Evolutionary conservation across 2,113 vertebrate species (phyloP), one percentile per base, ranked within the genome.

Genomic region (Alosa alosa): DNA sequence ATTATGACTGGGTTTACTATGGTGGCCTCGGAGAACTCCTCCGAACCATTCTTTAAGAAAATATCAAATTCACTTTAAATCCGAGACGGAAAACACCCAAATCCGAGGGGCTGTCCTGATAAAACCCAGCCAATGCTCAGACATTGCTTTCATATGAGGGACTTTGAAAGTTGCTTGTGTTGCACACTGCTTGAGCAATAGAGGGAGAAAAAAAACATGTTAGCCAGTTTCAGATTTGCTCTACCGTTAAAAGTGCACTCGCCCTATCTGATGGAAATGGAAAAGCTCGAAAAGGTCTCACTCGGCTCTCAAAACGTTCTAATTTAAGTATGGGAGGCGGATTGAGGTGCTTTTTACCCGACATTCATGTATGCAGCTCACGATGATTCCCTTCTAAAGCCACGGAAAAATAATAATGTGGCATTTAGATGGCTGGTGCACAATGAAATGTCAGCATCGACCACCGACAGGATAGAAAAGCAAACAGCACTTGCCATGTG

Each of bases 381-480:
- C 64, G 64, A 72, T 72, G 13, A 72, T 36, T 72, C 64, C 64
- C 64, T 36, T 25, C 64, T 72, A 72, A 72, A 25, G 25, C 64
- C 64, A 3, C 64, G 3, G 31, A 36, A 60, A 31, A 72, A 72
- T 72, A 72, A 36, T 36, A 25, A 72, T 36, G 64, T 72, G 64
- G 64, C 64, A 72, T 72, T 72, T 72, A 36, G 64, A 72, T 36
- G 64, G 8, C 64, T 72, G n/a, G 64, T 31, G 64, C 64, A 72
- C 64, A 36, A 72, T 72, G 64, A 72, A 72, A 72, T 72, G 64
- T 72, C 64, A 72, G 64, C n/a, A 72, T 72, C 64, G 64, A 72
- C 64, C 64, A 72, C 64, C 25, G 25, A 36, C 11, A 7, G 8
- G 64, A 9, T 36, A 10, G 64, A 72, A 78, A 78, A 39, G 25